phyloP scores from a whole-genome alignment of 2,797 vertebrate genomes.

The Hydrolagus colliei region DNA sequence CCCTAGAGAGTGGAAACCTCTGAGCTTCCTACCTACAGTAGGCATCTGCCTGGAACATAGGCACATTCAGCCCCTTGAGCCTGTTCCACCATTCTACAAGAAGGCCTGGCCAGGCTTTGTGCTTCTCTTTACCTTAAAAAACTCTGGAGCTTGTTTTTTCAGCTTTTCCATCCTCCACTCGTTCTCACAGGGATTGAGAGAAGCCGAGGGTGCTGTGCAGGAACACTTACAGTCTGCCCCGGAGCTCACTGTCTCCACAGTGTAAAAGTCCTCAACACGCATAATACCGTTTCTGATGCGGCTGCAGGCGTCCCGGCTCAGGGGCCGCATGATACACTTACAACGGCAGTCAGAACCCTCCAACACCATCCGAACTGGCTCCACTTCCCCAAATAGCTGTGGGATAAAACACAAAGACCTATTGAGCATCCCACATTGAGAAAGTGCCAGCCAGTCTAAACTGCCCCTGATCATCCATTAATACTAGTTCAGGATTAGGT shows the following conservation, averaged over 20 bases:
- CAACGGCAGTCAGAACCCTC: constrained; percentile 95
- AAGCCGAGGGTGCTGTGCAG: constrained; percentile 84
- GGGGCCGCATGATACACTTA: constrained; percentile 90
- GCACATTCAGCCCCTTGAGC: neutral
- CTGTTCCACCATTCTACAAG: neutral
- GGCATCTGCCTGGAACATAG: too few species aligned
- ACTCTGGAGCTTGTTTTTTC: constrained; percentile 87
- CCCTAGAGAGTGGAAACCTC: too few species aligned
- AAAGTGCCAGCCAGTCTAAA: too few species aligned
- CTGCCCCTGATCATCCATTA: neutral
- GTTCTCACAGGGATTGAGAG: constrained; percentile 92
- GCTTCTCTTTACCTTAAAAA: constrained; percentile 72
- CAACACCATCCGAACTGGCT: constrained; percentile 87
- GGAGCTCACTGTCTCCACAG: constrained; percentile 90
- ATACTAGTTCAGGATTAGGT: neutral
- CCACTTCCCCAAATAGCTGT: constrained; percentile 76
- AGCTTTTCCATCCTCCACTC: constrained; percentile 97
- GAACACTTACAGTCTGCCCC: constrained; percentile 90
- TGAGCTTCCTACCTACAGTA: too few species aligned
- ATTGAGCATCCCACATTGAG: too few species aligned
- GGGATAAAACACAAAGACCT: constrained; percentile 17
- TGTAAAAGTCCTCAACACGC: constrained; percentile 85
- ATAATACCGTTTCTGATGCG: constrained; percentile 68
- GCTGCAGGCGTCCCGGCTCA: constrained; percentile 80
- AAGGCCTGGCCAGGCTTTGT: neutral